Evolutionary conservation across 2,797 vertebrate species (phyloP), one percentile per base, ranked within the genome.

Genomic region (Chelon auratus): DNA sequence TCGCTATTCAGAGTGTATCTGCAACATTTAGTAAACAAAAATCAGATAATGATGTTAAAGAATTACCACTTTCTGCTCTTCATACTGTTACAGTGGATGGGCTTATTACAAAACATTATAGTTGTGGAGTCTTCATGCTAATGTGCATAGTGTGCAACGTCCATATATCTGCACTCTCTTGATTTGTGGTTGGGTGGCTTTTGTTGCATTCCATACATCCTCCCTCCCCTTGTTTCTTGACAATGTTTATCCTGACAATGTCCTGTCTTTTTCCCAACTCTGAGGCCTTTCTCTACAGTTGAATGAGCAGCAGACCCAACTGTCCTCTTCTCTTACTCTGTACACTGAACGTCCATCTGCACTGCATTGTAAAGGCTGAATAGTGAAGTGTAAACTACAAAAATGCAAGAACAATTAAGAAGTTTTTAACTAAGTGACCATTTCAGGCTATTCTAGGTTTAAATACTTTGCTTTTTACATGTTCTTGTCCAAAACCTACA

Each of bases 291-390:
- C 53, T 55, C 60, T 30, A 43, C 54, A 67, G 78, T 50, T 61
- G 71, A 89, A 60, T 53, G 65, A 53, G 48, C 54, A 67, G 59
- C 64, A 66, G 74, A 66, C 59, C 57, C 9, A 1, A 55, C 20
- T 74, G 68, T 66, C 60, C 66, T 45, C 37, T 64, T 7, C 40
- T 71, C 55, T 81, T 71, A 73, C 53, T 68, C 53, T 79, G 58
- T 63, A 73, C 47, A 57, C 43, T 69, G 56, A 73, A 45, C 70
- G 54, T 30, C 68, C 55, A 33, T 62, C 59, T 66, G 62, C 70
- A 47, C 56, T n/a, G 57, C 20, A 55, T 42, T 71, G 45, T 37
- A 33, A 66, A 53, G 11, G 20, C 4, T 62, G 52, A 70, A 60
- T 63, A 60, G 58, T 55, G 13, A 51, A 62, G 40, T 24, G 54